A percentile compares a stretch with the other conserved stretches of the same genome.
Conservation (phyloP, 2,113 vertebrate species). For the Okapia johnstoni region DNA sequence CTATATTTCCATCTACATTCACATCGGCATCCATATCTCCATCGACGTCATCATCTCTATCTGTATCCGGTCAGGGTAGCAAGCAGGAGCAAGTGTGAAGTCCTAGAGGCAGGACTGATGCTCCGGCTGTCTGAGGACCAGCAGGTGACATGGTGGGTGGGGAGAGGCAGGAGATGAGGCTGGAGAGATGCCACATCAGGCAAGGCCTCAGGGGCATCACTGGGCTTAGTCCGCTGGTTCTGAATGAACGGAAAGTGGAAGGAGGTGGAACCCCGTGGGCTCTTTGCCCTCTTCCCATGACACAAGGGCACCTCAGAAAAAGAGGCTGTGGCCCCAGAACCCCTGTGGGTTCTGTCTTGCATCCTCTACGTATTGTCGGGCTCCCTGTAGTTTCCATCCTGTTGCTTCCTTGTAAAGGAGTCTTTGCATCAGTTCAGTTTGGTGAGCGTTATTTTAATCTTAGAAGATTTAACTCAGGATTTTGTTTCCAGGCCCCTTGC, state of each 20-base stretch:
- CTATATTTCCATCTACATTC: not conserved
- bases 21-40: not conserved
- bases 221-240: not conserved
- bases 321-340: accelerated
- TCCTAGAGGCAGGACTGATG: not conserved
- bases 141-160: not conserved
- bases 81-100: not conserved
- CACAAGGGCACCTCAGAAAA: not conserved
- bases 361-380: accelerated
- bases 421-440: not conserved
- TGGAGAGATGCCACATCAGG: not conserved
- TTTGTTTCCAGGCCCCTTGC: not conserved
- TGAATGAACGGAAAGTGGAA: not conserved
- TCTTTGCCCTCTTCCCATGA: not conserved
- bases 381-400: not conserved
- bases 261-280: not conserved
- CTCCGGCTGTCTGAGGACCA: too few relatives aligned
- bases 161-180: not conserved
- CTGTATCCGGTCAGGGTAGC: too few relatives aligned
- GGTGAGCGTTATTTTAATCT: not conserved
- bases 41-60: not conserved
- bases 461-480: not conserved
- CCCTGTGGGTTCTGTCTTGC: not conserved
- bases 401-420: not conserved
- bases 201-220: too few relatives aligned